Percentiles rank a stretch among this genome's conserved stretches.
Evolutionary conservation across 2,888 invertebrate species (phyloP).

Genomic region (Euzophera pinguis): DNA sequence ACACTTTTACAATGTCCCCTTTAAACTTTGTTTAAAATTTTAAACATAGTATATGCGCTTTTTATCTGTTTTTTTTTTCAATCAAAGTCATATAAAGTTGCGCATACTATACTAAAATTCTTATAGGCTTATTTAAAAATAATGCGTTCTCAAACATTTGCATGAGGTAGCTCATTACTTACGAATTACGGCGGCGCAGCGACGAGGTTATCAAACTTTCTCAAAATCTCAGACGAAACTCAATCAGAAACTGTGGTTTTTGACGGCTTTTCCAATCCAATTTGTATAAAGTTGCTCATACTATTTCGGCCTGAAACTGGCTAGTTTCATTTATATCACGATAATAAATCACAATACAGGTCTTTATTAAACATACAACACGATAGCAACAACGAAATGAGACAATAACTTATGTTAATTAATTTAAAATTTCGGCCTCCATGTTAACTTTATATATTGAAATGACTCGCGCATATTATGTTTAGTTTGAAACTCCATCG

Average conservation of each 20-base stretch:
- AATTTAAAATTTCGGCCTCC: conserved; percentile 8
- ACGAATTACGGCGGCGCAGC: too few species aligned
- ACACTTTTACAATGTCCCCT: too few species aligned
- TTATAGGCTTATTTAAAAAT: too few species aligned
- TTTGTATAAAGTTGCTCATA: background rate
- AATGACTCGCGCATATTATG: background rate
- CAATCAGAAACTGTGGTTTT: background rate
- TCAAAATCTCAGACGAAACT: background rate
- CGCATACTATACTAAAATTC: too few species aligned
- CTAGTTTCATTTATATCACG: background rate
- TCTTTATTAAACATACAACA: conserved; percentile 8
- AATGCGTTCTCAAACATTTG: too few species aligned
- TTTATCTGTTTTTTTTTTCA: too few species aligned
- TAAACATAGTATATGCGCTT: too few species aligned
- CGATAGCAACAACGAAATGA: conserved; percentile 2
- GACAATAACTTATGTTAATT: conserved; percentile 9
- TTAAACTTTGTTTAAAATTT: too few species aligned
- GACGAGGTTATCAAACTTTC: too few species aligned
- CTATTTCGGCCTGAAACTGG: background rate
- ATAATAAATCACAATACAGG: background rate
- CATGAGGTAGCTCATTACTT: too few species aligned
- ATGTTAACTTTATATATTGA: conserved; percentile 4
- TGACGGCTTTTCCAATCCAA: background rate
- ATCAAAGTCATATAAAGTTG: too few species aligned
- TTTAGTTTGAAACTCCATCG: background rate